Evolutionary conservation across 2,113 vertebrate species (phyloP).

Genomic region (Myodes glareolus): DNA sequence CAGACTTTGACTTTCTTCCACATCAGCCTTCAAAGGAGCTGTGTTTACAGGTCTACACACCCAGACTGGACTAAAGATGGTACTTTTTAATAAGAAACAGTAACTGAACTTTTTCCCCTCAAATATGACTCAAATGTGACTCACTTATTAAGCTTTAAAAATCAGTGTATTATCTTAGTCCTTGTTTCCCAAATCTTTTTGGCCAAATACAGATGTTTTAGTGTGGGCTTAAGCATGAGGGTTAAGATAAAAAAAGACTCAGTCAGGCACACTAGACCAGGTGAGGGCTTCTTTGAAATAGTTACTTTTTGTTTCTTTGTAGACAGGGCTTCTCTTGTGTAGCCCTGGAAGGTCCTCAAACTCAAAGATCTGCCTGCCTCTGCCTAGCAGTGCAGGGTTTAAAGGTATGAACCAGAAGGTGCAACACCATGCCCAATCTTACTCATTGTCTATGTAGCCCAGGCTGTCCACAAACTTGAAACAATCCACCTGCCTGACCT

Average conservation of each 20-base stretch:
- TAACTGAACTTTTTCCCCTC: constrained; percentile 16
- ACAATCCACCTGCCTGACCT: background rate
- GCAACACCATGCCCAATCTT: background rate
- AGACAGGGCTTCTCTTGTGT: background rate
- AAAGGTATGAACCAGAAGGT: background rate
- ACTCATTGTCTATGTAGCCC: background rate
- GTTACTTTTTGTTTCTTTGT: background rate
- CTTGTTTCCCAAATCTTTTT: background rate
- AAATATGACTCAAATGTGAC: constrained; percentile 34
- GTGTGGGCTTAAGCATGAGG: background rate
- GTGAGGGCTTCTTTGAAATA: background rate
- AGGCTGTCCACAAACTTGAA: background rate
- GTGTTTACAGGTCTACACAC: background rate
- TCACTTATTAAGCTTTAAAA: constrained; percentile 48
- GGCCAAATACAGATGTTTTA: background rate
- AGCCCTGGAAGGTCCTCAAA: background rate
- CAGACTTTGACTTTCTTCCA: background rate
- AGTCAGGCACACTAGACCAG: background rate
- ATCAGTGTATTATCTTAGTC: constrained; percentile 32
- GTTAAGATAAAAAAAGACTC: background rate
- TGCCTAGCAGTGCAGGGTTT: background rate
- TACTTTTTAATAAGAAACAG: constrained; percentile 46
- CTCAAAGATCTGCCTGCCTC: background rate
- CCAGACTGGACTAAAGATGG: background rate
- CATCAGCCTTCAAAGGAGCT: background rate